These are phyloP conservation scores for Meandrina meandrites DNA, from an alignment of 92 coral and sea anemone species.

Conservation along the genomic window DNA sequence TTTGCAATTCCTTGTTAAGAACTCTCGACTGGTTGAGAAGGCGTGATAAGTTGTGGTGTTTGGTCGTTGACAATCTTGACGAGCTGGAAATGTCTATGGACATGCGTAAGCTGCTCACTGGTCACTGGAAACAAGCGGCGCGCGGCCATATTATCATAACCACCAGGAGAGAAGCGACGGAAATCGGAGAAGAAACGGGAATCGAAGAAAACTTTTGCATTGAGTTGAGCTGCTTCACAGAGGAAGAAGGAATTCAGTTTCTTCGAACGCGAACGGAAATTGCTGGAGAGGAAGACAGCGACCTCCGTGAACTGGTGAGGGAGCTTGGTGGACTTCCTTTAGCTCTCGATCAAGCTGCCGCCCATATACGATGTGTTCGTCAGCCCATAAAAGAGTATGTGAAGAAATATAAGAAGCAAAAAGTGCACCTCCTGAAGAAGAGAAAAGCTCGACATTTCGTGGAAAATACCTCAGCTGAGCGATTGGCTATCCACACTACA, in stretches of 20 bases:
- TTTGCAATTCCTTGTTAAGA: conserved; percentile 53
- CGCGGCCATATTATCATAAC: conserved; percentile 77
- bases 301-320: conserved; percentile 39
- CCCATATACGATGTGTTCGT: conserved; percentile 51
- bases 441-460: conserved; percentile 48
- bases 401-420: conserved; percentile 56
- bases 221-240: conserved; percentile 55
- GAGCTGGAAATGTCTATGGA: conserved; percentile 64
- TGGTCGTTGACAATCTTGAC: conserved; percentile 80
- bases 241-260: conserved; percentile 66
- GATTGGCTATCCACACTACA: conserved; percentile 78
- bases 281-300: conserved; percentile 25
- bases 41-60: conserved; percentile 58
- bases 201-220: conserved; percentile 57
- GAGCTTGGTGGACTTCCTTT: conserved; percentile 82
- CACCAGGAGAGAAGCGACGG: conserved; percentile 72
- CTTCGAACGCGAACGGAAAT: conserved; percentile 47
- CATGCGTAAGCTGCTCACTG: conserved; percentile 65
- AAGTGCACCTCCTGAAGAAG: conserved; percentile 57
- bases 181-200: conserved; percentile 55
- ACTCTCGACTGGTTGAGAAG: conserved; percentile 62
- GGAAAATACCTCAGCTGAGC: conserved; percentile 60
- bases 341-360: no score
- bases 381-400: conserved; percentile 56
- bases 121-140: conserved; percentile 69